A percentile compares a stretch with the other conserved stretches of the same genome.
Conservation (phyloP, 2,888 invertebrate genomes). For the Apoderus coryli region DNA sequence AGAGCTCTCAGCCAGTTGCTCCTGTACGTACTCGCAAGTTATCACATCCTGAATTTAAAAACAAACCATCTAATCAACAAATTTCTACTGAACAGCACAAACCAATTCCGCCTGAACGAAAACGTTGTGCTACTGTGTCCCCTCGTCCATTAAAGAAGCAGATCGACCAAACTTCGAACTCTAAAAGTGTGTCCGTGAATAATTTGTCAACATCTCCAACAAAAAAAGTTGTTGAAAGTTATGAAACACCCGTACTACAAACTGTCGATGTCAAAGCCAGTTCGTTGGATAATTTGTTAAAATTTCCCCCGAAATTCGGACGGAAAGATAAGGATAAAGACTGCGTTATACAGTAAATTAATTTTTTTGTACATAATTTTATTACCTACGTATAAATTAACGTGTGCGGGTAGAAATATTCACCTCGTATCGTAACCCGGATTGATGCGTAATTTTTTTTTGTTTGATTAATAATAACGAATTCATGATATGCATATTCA, state of each 20-base stretch:
- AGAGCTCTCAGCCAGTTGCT: constrained; percentile 19
- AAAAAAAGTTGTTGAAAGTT: constrained; percentile 20
- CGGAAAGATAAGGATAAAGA: constrained; percentile 24
- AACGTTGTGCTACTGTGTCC: constrained; percentile 20
- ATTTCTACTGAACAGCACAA: constrained; percentile 21
- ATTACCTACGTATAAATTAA: constrained; percentile 26
- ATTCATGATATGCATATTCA: no score
- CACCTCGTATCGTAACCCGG: constrained; percentile 18
- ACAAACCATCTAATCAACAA: constrained; percentile 16
- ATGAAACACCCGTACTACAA: constrained; percentile 19
- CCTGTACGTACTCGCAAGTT: constrained; percentile 18
- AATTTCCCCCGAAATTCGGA: constrained; percentile 14
- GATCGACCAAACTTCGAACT: constrained; percentile 9
- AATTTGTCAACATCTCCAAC: no score
- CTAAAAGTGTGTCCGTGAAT: constrained; percentile 18
- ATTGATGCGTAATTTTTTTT: constrained; percentile 17
- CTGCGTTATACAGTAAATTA: constrained; percentile 26
- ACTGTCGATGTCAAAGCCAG: constrained; percentile 11
- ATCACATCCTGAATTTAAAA: constrained; percentile 5
- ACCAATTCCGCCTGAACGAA: constrained; percentile 21
- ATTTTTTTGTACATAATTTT: constrained; percentile 23
- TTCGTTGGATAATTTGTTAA: constrained; percentile 12
- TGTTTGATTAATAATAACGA: no score
- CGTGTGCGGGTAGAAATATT: constrained; percentile 26
- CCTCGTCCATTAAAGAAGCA: constrained; percentile 19